phyloP scores from a whole-genome alignment of 2,797 vertebrate genomes.

The Ataeniobius toweri region DNA sequence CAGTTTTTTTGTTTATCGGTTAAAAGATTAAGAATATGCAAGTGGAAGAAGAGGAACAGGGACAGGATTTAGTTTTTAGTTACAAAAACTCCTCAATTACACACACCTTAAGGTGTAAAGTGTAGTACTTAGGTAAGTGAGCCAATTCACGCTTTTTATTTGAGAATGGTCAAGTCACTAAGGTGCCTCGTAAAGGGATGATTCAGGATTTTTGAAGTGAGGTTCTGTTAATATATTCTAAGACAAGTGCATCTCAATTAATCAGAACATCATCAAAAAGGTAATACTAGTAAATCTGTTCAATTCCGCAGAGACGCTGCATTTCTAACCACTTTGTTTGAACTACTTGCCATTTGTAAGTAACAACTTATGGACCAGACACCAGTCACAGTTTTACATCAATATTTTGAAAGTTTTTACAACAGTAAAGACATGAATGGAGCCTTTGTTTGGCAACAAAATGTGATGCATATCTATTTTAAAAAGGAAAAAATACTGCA shows the following conservation, averaged over 20 bases:
- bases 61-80: conserved; percentile 1
- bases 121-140: conserved; percentile 39
- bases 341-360: neutral
- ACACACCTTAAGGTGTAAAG: conserved; percentile 8
- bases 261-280: neutral
- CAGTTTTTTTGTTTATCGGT: conserved; percentile 2
- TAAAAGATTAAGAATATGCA: conserved; percentile 10
- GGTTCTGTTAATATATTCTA: neutral
- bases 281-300: no score
- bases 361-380: conserved; percentile 3
- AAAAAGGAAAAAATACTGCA: conserved; percentile 10
- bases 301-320: no score
- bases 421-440: neutral
- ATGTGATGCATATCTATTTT: neutral
- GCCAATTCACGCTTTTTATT: conserved; percentile 25
- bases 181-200: conserved; percentile 36
- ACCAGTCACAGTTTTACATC: neutral
- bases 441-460: conserved; percentile 7
- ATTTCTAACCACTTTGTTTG: neutral
- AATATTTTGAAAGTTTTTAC: conserved; percentile 8
- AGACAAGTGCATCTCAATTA: neutral
- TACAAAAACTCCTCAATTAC: neutral
- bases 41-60: conserved; percentile 20
- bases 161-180: conserved; percentile 28
- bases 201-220: neutral